Evolutionary conservation across 2,888 invertebrate genomes (phyloP), one percentile per base, ranked within the genome.

Genomic region (Drosophila quasianomalipes): DNA sequence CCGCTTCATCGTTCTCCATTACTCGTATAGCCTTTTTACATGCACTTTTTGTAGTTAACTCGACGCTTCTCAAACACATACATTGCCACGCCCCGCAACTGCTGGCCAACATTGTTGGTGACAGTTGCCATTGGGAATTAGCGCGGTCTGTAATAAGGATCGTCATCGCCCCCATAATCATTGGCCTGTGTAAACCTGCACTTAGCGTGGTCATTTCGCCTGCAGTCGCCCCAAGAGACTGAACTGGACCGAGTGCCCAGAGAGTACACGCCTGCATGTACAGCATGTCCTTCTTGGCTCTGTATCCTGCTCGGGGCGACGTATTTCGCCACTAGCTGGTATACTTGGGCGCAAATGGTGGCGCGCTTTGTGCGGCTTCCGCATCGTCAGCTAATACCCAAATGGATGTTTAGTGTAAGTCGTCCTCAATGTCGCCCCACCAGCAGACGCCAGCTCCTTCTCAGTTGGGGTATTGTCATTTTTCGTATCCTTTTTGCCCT

Each of bases 131-230:
- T 79, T 78, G 87, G 89, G 91, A 89, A 90, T 88, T 88, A 89
- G 89, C 91, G 91, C 69, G 84, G 89, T 88, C 83, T 89, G 79
- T 89, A 90, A 89, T 89, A 89, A 89, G 87, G 89, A 90, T 87
- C 81, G 77, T 63, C 83, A 72, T 74, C 83, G 73, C 90, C 85
- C 79, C 79, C 81, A 86, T 89, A 89, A 88, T 88, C 89, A 90
- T 89, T 90, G 88, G 91, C 87, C 85, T 89, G 89, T 84, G 91
- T 90, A 88, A 91, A 89, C 91, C 88, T 87, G 91, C 91, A 91
- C 91, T 91, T 91, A 92, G 81, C 82, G 83, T 89, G 91, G 90
- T 91, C 92, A 91, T 91, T 91, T 84, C 80, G 81, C 79, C 74
- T 78, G 70, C 79, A 72, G 64, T 75, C 30, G 55, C 47, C 62